Evolutionary conservation across 2,888 invertebrate species (phyloP), one percentile per base, ranked within the genome.

Genomic region (Endotricha flammealis): DNA sequence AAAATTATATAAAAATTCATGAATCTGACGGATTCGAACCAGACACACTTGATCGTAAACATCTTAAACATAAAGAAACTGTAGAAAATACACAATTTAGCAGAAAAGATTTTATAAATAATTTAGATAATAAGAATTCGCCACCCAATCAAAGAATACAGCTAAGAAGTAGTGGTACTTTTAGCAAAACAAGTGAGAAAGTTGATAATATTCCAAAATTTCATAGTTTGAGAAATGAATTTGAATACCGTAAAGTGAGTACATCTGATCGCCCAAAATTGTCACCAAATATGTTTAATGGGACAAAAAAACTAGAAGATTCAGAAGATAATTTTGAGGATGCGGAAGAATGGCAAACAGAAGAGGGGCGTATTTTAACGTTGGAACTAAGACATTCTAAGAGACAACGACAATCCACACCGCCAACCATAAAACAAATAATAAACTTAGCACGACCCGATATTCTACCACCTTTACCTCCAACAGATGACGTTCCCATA

Each of bases 11-110:
- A 4, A 90, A 89, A 57, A 91, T 93, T 31, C 90, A 93, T 38
- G 95, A 95, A 57, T 94, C 94, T 1, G 94, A 94, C 53, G 91
- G 91, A 36, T 95, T 94, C 55, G 95, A 95, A 67, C 95, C 95
- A 0, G 95, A 95, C 49, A 95, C 95, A 0, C 81, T 95, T 37
- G 95, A 95, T 58, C 87, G 95, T 13, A 95, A 95, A 61, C 91
- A 92, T 27, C 90, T 61, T 1, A 86, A 83, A 54, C 71, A 79
- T 22, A 85, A 76, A 59, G 68, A 70, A 39, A 45, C 53, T 13
- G 40, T 58, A 13, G 75, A 75, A 42, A 68, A 44, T 36, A 50
- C 54, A 27, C 69, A 76, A 16, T 78, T 76, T 25, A 81, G 77
- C 38, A 72, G 81, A 43, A 81, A 64, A 49, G 64, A 74, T 44